Conservation (phyloP, 2,113 vertebrate genomes). For the Polypterus bichir region DNA sequence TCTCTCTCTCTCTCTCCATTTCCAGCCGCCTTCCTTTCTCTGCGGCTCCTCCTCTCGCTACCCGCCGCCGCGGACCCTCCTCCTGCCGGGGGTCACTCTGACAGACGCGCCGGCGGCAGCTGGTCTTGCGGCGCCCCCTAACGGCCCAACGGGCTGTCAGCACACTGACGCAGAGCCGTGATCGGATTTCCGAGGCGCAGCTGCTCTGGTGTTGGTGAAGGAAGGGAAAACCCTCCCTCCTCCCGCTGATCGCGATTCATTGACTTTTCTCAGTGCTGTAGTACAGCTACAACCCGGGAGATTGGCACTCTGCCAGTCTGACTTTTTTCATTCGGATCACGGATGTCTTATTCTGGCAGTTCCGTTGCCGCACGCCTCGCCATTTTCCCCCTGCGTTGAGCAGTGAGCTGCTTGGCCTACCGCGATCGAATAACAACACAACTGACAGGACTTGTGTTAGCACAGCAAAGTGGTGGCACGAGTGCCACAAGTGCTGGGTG, state of each 20-base stretch:
- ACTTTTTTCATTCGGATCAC: too few species aligned
- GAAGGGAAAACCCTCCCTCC: neutral
- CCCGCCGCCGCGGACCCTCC: constrained; percentile 24
- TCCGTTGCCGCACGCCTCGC: too few species aligned
- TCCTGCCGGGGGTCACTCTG: constrained; percentile 16
- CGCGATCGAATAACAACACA: too few species aligned
- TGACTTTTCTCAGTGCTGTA: constrained; percentile 3
- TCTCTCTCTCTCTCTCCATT: constrained; percentile 42
- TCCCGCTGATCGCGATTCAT: constrained; percentile 7
- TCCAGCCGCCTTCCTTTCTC: constrained; percentile 29
- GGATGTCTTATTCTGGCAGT: too few species aligned
- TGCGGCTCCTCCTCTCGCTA: constrained; percentile 25
- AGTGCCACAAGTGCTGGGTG: too few species aligned
- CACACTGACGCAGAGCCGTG: constrained; percentile 17
- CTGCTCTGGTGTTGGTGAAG: neutral
- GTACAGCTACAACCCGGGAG: too few species aligned
- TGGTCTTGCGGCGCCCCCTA: constrained; percentile 28
- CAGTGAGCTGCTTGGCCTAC: too few species aligned
- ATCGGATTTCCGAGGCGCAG: too few species aligned
- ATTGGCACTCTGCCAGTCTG: too few species aligned
- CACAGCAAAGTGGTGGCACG: too few species aligned
- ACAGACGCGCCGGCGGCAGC: constrained; percentile 15
- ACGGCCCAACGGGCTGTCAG: constrained; percentile 17
- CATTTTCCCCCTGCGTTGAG: too few species aligned
- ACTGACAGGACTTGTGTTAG: too few species aligned